These are phyloP conservation scores for Pyrocephalus nanus DNA, from an alignment of 2,797 vertebrate species.

Conservation along the genomic window DNA sequence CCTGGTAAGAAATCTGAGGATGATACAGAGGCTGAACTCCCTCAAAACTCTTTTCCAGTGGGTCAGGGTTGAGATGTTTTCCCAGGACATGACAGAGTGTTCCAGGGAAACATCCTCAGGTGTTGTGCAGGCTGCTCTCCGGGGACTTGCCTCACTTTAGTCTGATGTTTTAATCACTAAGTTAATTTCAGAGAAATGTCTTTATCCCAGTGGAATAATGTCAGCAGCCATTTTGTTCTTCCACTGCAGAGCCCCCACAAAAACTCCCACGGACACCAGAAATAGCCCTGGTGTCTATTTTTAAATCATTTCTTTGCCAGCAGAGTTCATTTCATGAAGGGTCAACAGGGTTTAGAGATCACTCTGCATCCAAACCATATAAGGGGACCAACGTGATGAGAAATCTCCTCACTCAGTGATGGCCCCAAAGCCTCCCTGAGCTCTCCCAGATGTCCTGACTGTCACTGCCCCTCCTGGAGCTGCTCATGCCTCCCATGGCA, in stretches of 20 bases:
- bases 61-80: background rate
- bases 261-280: slow-evolving; percentile 31
- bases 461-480: background rate
- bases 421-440: background rate
- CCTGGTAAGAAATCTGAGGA: background rate
- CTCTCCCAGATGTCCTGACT: background rate
- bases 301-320: slow-evolving; percentile 15
- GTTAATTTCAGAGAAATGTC: background rate
- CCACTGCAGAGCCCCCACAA: background rate
- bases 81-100: background rate
- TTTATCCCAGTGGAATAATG: slow-evolving; percentile 1
- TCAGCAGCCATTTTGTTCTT: slow-evolving; percentile 15
- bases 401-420: background rate
- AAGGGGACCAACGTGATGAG: background rate
- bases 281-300: slow-evolving; percentile 53
- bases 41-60: background rate
- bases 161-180: background rate
- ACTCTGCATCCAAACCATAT: background rate
- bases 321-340: background rate
- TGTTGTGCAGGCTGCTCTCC: background rate
- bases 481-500: background rate
- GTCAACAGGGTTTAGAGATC: slow-evolving; percentile 9
- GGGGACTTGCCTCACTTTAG: background rate
- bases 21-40: background rate
- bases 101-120: background rate